phyloP scores from a whole-genome alignment of 2,888 invertebrate species.

The Thereva nobilitata region DNA sequence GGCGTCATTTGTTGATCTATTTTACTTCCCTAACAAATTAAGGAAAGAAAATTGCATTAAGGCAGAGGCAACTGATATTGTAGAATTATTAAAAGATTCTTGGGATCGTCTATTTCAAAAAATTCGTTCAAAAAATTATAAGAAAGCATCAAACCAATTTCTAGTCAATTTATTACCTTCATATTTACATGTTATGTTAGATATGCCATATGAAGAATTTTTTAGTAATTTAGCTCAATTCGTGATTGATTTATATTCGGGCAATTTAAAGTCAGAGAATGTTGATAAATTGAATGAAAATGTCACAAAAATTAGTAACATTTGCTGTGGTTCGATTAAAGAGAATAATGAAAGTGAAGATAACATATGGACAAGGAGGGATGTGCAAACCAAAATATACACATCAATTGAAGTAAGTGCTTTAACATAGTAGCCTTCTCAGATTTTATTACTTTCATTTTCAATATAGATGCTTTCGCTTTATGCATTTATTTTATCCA shows the following conservation, averaged over 20 bases:
- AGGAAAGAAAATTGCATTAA: conserved; percentile 30
- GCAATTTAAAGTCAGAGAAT: conserved; percentile 48
- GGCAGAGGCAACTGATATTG: conserved; percentile 44
- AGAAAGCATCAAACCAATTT: conserved; percentile 52
- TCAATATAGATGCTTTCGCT: conserved; percentile 53
- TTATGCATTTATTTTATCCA: conserved; percentile 55
- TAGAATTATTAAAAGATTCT: conserved; percentile 51
- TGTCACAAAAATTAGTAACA: conserved; percentile 49
- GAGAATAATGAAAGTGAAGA: conserved; percentile 56
- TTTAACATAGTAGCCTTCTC: neutral
- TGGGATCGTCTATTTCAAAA: conserved; percentile 54
- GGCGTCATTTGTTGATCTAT: conserved; percentile 54
- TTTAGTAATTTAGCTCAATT: conserved; percentile 54
- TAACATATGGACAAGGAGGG: conserved; percentile 60
- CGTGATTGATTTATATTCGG: conserved; percentile 55
- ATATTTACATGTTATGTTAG: conserved; percentile 52
- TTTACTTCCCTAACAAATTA: conserved; percentile 46
- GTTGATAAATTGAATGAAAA: conserved; percentile 50
- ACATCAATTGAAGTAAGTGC: conserved; percentile 66
- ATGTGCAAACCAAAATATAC: conserved; percentile 62
- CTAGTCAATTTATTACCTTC: conserved; percentile 59
- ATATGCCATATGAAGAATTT: conserved; percentile 55
- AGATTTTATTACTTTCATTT: conserved; percentile 12
- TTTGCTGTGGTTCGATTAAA: conserved; percentile 53
- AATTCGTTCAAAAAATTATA: conserved; percentile 51